Conservation (phyloP, 1,140 invertebrate genomes). For the Portunus trituberculatus region DNA sequence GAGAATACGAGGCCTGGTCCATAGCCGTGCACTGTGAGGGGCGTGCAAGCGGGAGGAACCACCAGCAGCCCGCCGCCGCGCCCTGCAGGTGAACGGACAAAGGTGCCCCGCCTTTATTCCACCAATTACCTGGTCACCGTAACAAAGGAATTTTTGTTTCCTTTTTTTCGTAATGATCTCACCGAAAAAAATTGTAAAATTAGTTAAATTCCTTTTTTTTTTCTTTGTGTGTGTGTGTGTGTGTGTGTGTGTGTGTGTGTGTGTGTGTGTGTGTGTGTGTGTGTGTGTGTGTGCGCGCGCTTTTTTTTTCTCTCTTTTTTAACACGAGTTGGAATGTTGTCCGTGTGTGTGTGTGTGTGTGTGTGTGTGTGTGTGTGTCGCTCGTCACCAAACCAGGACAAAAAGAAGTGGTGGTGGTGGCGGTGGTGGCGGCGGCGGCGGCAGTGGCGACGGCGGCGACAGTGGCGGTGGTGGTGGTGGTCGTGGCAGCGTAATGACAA, state of each 20-base stretch:
- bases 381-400: background rate
- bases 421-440: no score
- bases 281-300: background rate
- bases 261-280: conserved; percentile 1
- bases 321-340: background rate
- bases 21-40: no score
- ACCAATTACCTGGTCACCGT: background rate
- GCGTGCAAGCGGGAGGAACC: no score
- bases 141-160: background rate
- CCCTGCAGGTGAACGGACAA: background rate
- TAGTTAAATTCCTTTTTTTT: background rate
- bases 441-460: no score
- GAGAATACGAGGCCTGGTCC: no score
- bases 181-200: background rate
- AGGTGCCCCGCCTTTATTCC: background rate
- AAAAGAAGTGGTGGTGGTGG: no score
- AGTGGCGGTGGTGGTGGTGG: no score
- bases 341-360: background rate
- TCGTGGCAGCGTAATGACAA: no score
- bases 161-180: conserved; percentile 8
- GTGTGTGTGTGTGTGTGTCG: background rate
- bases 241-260: conserved; percentile 5
- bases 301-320: background rate
- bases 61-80: background rate
- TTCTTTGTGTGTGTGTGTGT: background rate